Percentiles rank a stretch among this genome's conserved stretches.
Conservation (phyloP, 2,888 invertebrate genomes). For the Eupithecia centaureata region DNA sequence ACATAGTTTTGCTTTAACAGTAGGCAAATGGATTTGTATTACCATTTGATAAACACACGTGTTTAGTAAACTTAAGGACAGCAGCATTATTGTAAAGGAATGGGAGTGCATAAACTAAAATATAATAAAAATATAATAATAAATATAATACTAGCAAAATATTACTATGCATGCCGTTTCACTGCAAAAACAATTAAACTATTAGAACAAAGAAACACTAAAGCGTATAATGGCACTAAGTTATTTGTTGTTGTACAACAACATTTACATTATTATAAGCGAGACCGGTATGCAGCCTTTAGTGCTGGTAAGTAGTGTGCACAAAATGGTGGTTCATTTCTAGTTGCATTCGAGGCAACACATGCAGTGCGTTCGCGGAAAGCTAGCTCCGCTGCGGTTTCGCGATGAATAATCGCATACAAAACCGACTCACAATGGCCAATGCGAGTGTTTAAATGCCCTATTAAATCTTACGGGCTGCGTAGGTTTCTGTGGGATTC, state of each 20-base stretch:
- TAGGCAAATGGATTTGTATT: neutral
- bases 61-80: neutral
- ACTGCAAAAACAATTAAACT: slow-evolving; percentile 34
- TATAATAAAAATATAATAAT: too few species aligned
- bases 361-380: slow-evolving; percentile 70
- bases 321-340: slow-evolving; percentile 59
- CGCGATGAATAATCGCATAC: slow-evolving; percentile 80
- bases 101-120: slow-evolving; percentile 9
- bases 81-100: neutral
- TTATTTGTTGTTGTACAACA: slow-evolving; percentile 45
- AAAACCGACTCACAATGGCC: slow-evolving; percentile 81
- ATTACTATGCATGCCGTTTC: slow-evolving; percentile 25
- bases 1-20: neutral
- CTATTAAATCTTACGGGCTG: slow-evolving; percentile 83
- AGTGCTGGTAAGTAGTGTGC: slow-evolving; percentile 55
- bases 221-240: slow-evolving; percentile 30
- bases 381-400: slow-evolving; percentile 72
- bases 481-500: slow-evolving; percentile 84
- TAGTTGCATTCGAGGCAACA: slow-evolving; percentile 68
- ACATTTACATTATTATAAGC: slow-evolving; percentile 49
- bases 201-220: slow-evolving; percentile 32
- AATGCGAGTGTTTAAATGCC: slow-evolving; percentile 84
- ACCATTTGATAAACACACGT: neutral
- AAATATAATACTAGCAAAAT: too few species aligned
- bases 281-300: slow-evolving; percentile 53